Evolutionary conservation across 2,113 vertebrate species (phyloP).

Genomic region (Lycaon pictus): DNA sequence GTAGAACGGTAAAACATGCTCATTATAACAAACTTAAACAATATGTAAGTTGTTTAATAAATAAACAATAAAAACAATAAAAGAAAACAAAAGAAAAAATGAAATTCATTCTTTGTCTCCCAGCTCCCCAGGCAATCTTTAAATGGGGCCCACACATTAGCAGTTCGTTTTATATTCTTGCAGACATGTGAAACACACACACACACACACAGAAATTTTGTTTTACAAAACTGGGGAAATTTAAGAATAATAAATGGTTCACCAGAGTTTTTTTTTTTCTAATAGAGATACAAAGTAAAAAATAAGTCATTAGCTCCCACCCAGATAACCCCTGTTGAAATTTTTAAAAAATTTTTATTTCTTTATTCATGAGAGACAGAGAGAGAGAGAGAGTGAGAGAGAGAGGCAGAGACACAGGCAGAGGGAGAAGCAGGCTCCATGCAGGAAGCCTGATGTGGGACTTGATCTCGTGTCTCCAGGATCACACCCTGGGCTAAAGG

Average conservation of each 20-base stretch:
- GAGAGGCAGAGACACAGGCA: no score
- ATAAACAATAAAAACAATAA: no score
- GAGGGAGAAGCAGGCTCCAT: no score
- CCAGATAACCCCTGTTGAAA: neutral
- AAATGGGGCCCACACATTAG: neutral
- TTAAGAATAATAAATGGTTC: neutral
- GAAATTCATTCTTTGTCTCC: neutral
- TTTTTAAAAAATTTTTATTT: neutral
- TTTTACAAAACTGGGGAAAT: slow-evolving; percentile 35
- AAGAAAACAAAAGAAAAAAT: neutral
- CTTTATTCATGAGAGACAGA: no score
- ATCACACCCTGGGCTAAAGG: no score
- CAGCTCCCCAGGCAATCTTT: neutral
- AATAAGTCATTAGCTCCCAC: neutral
- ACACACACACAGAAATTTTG: neutral
- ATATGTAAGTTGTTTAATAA: neutral
- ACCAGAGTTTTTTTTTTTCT: neutral
- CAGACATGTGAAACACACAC: neutral
- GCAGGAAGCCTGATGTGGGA: no score
- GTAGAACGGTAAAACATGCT: neutral
- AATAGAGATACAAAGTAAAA: slow-evolving; percentile 23
- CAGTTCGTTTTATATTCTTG: slow-evolving; percentile 38
- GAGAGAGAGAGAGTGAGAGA: no score
- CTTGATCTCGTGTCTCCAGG: no score
- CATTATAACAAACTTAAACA: slow-evolving; percentile 17